Evolutionary conservation across 2,888 invertebrate species (phyloP), one percentile per base, ranked within the genome.

Genomic region (Orchesellides sinensis): DNA sequence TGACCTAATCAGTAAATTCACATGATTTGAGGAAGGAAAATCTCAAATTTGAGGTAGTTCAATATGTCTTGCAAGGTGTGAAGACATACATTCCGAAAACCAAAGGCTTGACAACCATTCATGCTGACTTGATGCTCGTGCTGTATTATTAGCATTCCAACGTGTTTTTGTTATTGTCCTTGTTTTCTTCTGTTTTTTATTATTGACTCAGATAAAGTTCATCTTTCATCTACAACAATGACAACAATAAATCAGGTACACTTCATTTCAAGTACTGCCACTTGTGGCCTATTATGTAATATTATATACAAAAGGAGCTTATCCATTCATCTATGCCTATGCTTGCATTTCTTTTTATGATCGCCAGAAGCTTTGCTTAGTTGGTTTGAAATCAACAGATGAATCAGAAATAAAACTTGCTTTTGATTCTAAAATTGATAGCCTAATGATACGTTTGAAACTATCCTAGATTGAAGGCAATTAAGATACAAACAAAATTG

Each of bases 101-200:
- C n/a, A n/a, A n/a, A n/a, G n/a, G n/a, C n/a, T 12, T 40, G 40
- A 56, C n/a, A n/a, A n/a, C n/a, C n/a, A n/a, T 17, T 75, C 32
- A 75, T 65, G 66, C 68, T 45, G 65, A 68, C 47, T 68, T 77
- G 75, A 68, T 8, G 68, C 40, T 29, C 40, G 40, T 21, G 45
- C 56, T 77, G 56, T 77, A 68, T 77, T 65, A 77, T 77, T 77
- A 77, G 14, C 56, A 45, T 54, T 52, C 49, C 54, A 54, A 35
- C 35, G 1, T 74, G 23, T 23, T 47, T 2, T 35, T 35, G 35
- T 35, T 35, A 35, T 35, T 52, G 29, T 29, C 54, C 65, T 74
- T 74, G 65, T 74, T 74, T 74, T 40, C 40, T 40, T 8, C 10
- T 40, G 10, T 8, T 2, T 8, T 5, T 40, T 40, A n/a, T 2